Conservation (phyloP, 2,888 invertebrate genomes). For the Cylloceria caligata region DNA sequence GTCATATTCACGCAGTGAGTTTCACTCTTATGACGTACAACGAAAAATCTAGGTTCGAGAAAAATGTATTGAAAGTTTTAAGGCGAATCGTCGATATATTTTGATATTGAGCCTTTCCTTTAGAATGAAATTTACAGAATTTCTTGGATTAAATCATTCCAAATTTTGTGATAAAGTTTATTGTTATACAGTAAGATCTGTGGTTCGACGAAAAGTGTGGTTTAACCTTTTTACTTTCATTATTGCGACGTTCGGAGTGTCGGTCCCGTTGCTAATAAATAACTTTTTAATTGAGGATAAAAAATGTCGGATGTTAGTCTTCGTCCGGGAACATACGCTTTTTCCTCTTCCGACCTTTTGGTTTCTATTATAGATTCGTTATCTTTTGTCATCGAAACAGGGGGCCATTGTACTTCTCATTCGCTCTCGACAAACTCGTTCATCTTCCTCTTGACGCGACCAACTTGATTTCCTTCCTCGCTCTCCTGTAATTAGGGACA, state of each 20-base stretch:
- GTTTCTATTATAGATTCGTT: not conserved
- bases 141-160: no score
- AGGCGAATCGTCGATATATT: no score
- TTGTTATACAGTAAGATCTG: not conserved
- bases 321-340: constrained; percentile 4
- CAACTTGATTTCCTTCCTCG: constrained; percentile 63
- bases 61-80: no score
- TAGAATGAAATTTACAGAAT: no score
- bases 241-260: constrained; percentile 14
- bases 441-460: constrained; percentile 48
- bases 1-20: no score
- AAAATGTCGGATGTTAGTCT: constrained; percentile 25
- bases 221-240: not conserved
- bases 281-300: constrained; percentile 4
- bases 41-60: no score
- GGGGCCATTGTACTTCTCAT: constrained; percentile 21
- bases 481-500: constrained; percentile 74
- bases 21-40: no score
- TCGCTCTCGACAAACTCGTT: constrained; percentile 38
- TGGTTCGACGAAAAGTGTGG: not conserved
- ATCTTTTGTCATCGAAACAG: constrained; percentile 11
- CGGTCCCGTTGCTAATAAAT: constrained; percentile 12
- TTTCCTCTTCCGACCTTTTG: not conserved
- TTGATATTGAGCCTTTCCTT: no score
- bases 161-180: no score